Conservation (phyloP, 2,888 invertebrate species). For the Micropterix aruncella region DNA sequence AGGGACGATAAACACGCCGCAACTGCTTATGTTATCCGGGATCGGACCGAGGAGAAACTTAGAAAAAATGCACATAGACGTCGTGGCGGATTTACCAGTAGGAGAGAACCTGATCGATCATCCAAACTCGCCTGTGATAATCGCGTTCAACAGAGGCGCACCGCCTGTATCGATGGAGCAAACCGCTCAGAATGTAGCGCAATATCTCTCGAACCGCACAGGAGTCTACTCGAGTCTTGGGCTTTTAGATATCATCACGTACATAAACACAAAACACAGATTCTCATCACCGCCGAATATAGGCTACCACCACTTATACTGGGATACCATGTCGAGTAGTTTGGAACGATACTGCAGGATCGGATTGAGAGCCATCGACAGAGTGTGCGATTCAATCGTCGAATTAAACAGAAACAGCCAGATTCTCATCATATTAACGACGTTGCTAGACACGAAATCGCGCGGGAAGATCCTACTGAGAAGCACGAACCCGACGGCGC, state of each 20-base stretch:
- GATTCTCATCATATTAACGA: background rate
- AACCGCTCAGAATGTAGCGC: background rate
- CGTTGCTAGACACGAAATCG: background rate
- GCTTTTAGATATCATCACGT: background rate
- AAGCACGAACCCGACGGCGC: background rate
- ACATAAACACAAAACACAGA: background rate
- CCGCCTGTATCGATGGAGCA: background rate
- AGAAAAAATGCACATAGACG: constrained; percentile 41
- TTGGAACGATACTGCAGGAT: background rate
- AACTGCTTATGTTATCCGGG: constrained; percentile 69
- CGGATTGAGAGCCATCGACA: background rate
- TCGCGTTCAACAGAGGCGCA: background rate
- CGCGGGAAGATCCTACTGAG: background rate
- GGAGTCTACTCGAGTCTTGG: background rate
- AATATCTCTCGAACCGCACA: background rate
- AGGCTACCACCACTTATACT: background rate
- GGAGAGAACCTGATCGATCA: constrained; percentile 65
- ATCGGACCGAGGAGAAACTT: constrained; percentile 48
- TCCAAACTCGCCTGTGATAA: background rate
- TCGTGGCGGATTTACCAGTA: constrained; percentile 46
- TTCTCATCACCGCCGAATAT: background rate
- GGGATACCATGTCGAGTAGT: background rate
- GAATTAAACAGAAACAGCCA: background rate
- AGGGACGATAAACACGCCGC: constrained; percentile 70
- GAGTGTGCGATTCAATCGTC: background rate